A percentile compares a stretch with the other conserved stretches of the same genome.
These are phyloP conservation scores for Microcebus lehilahytsara DNA, from an alignment of 2,113 vertebrate species.

Conservation along the genomic window DNA sequence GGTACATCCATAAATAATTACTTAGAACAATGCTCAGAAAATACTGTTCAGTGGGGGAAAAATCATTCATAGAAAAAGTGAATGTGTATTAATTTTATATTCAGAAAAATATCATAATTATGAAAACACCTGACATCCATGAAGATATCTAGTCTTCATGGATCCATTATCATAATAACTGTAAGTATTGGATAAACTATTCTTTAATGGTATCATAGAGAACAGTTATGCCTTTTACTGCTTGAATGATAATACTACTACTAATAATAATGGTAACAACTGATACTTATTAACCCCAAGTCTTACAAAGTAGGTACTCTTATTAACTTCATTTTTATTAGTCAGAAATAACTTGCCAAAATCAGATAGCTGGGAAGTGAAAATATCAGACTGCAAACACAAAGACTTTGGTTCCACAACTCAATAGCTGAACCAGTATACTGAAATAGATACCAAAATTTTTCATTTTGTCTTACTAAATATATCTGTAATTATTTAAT, in stretches of 20 bases:
- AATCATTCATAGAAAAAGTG: neutral
- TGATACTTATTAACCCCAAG: neutral
- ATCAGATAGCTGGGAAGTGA: neutral
- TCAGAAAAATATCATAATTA: conserved; percentile 13
- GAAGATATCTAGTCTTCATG: neutral
- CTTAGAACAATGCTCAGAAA: neutral
- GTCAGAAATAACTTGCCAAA: neutral
- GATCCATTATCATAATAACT: neutral
- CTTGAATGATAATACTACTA: neutral
- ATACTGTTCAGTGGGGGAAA: neutral
- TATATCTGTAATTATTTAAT: neutral
- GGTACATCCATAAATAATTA: neutral
- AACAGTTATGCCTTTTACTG: neutral
- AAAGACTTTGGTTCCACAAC: neutral
- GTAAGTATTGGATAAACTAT: neutral
- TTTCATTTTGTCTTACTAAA: neutral
- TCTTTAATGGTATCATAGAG: neutral
- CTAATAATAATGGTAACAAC: neutral
- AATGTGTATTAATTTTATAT: neutral
- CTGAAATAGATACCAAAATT: neutral
- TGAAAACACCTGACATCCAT: neutral
- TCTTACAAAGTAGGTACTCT: neutral
- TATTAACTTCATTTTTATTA: neutral
- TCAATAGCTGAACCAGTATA: neutral
- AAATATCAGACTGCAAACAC: neutral